These are phyloP conservation scores for Acrocyrtus sp. DNA, from an alignment of 2,888 invertebrate genomes.

Conservation along the genomic window DNA sequence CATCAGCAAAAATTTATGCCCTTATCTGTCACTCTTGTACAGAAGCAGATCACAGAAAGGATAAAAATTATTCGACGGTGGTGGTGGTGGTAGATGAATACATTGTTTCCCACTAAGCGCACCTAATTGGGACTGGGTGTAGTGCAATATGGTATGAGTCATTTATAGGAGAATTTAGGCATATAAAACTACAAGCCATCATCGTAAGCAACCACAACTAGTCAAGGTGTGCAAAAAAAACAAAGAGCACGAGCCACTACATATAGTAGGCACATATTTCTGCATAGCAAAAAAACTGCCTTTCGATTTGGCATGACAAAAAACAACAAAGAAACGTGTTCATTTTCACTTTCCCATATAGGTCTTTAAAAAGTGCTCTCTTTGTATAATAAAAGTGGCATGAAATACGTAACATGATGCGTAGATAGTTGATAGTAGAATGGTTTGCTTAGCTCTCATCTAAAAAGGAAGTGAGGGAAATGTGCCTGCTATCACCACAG, in stretches of 20 bases:
- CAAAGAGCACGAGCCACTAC: constrained; percentile 28
- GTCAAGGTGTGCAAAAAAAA: too few species aligned
- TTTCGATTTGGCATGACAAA: constrained; percentile 2
- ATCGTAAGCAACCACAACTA: background rate
- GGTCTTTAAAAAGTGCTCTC: background rate
- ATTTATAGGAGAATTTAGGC: background rate
- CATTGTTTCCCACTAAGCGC: background rate
- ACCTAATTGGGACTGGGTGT: background rate
- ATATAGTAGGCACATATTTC: too few species aligned
- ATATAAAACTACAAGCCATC: background rate
- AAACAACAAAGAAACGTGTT: constrained; percentile 10
- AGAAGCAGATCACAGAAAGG: background rate
- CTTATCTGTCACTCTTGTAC: constrained; percentile 9
- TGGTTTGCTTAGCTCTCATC: background rate
- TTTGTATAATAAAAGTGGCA: background rate
- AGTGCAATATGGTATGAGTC: background rate
- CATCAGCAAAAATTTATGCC: background rate
- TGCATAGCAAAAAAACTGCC: background rate
- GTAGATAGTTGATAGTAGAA: background rate
- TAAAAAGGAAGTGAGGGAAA: background rate
- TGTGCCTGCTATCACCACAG: background rate
- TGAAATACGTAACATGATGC: background rate
- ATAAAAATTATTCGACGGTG: background rate
- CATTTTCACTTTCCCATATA: constrained; percentile 43
- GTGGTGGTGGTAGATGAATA: background rate